Conservation (phyloP, 92 coral and sea anemone genomes). For the Parazoanthus atlanticus region DNA sequence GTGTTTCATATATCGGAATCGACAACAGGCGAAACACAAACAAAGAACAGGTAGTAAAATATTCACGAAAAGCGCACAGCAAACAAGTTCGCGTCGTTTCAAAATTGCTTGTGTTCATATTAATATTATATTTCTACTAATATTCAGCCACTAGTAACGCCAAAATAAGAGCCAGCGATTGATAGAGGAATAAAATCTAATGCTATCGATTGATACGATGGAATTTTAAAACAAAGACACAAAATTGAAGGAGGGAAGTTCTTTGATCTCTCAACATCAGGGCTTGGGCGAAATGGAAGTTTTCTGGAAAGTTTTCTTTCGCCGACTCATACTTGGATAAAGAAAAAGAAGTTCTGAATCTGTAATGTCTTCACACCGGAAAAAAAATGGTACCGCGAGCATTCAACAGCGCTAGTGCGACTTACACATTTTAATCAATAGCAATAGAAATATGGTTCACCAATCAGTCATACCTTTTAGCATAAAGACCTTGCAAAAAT, state of each 20-base stretch:
- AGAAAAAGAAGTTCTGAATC: not conserved
- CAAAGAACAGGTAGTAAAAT: conserved; percentile 38
- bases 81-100: conserved; percentile 31
- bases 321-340: not conserved
- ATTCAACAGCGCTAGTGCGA: not conserved
- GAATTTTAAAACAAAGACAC: conserved; percentile 41
- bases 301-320: not conserved
- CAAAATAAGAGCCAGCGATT: not conserved
- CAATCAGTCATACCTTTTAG: conserved; percentile 5
- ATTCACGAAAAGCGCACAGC: conserved; percentile 24
- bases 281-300: not conserved
- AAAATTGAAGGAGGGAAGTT: not conserved
- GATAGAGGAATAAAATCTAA: conserved; percentile 4
- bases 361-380: not conserved
- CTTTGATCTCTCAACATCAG: conserved; percentile 9
- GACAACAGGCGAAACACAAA: conserved; percentile 29
- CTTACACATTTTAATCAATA: conserved; percentile 25
- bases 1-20: conserved; percentile 47
- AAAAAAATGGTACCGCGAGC: not conserved
- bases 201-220: conserved; percentile 34
- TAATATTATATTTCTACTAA: not conserved
- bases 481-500: not conserved
- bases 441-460: conserved; percentile 19
- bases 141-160: not conserved
- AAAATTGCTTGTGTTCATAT: conserved; percentile 23